phyloP scores from a whole-genome alignment of 2,113 vertebrate genomes.

The Dasypus novemcinctus region DNA sequence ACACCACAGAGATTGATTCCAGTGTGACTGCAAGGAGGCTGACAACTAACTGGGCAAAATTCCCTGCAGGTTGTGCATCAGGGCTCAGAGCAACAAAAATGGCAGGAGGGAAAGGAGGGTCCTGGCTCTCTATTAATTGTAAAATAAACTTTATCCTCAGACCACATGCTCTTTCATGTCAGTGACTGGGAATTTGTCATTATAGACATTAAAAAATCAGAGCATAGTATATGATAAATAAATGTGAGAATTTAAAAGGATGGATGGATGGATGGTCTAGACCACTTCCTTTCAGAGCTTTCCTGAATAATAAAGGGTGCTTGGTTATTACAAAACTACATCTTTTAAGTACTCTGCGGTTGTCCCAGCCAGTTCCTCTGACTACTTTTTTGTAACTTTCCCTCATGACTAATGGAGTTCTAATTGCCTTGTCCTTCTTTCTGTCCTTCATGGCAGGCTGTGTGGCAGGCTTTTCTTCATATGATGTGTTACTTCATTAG shows the following conservation, averaged over 20 bases:
- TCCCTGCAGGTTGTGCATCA: neutral
- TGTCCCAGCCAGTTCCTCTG: neutral
- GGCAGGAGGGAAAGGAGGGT: neutral
- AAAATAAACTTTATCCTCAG: neutral
- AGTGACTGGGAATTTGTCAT: neutral
- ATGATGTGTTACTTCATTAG: neutral
- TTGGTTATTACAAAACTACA: neutral
- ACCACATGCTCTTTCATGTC: neutral
- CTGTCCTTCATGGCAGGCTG: neutral
- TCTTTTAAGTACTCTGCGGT: neutral
- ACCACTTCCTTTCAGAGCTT: neutral
- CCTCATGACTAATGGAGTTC: neutral
- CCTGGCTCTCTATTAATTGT: neutral
- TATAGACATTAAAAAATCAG: neutral
- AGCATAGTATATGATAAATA: neutral
- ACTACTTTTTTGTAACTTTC: neutral
- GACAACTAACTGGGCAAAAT: neutral
- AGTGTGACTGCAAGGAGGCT: neutral
- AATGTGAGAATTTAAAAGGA: neutral
- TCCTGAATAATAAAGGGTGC: neutral
- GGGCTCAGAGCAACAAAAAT: neutral
- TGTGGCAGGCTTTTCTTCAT: neutral
- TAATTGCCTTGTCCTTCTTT: neutral
- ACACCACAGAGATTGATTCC: neutral
- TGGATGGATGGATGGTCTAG: neutral